phyloP scores from a whole-genome alignment of 2,888 invertebrate species.

The Chirona hameri region DNA sequence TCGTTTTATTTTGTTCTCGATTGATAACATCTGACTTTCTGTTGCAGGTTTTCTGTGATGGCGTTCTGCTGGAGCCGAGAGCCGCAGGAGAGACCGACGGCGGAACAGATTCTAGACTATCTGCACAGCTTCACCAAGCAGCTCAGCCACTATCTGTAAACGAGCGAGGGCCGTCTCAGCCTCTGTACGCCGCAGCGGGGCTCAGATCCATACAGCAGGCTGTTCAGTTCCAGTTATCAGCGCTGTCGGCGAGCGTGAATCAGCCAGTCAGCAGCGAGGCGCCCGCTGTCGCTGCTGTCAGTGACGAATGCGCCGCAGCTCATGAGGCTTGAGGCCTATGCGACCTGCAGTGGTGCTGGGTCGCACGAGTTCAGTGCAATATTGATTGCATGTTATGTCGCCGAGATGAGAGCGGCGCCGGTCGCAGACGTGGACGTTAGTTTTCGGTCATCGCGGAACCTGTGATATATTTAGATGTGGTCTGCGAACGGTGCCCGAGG shows the following conservation, averaged over 20 bases:
- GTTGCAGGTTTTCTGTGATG: slow-evolving; percentile 39
- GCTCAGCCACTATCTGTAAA: slow-evolving; percentile 37
- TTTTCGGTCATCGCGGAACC: background rate
- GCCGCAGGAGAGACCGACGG: slow-evolving; percentile 37
- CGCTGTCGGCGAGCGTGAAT: background rate
- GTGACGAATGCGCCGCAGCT: background rate
- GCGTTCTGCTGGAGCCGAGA: slow-evolving; percentile 39
- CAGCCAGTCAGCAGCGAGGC: background rate
- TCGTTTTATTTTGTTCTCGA: no score
- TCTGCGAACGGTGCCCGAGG: no score
- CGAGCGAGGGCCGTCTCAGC: background rate
- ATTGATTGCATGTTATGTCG: background rate
- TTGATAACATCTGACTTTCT: no score
- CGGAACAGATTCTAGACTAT: slow-evolving; percentile 37
- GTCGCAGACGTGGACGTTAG: background rate
- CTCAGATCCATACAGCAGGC: background rate
- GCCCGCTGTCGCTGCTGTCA: background rate
- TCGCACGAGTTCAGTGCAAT: background rate
- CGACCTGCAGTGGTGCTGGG: background rate
- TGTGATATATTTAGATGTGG: background rate
- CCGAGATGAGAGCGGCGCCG: background rate
- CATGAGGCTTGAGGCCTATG: background rate
- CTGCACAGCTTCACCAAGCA: slow-evolving; percentile 39
- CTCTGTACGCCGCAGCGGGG: background rate
- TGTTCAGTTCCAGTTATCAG: background rate